Percentiles rank a stretch among this genome's conserved stretches.
Conservation (phyloP, 2,888 invertebrate genomes). For the Lepidonotus clava region DNA sequence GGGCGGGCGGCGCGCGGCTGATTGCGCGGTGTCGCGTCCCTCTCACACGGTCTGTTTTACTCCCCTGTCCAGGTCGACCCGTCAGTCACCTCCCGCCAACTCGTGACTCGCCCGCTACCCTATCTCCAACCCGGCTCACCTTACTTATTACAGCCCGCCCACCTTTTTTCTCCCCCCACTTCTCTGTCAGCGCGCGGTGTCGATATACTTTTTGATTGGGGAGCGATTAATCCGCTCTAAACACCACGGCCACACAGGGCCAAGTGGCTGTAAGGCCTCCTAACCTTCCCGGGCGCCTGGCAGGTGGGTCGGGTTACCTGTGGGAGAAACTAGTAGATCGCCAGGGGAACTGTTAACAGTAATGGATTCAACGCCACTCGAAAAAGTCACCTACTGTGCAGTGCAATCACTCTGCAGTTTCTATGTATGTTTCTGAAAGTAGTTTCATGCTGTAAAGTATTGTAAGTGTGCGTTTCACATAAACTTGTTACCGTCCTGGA, state of each 20-base stretch:
- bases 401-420: too few species aligned
- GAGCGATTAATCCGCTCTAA: conserved; percentile 14
- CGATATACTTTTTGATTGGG: conserved; percentile 10
- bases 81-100: neutral
- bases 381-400: too few species aligned
- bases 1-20: neutral
- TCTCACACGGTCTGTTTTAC: neutral
- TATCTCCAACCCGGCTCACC: conserved; percentile 2
- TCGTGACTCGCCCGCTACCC: neutral
- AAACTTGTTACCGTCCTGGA: too few species aligned
- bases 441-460: too few species aligned
- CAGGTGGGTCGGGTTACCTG: neutral
- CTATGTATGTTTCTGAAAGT: too few species aligned
- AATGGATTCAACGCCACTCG: too few species aligned
- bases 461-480: too few species aligned
- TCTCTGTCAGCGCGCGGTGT: neutral
- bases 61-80: neutral
- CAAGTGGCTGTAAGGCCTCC: neutral
- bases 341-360: neutral
- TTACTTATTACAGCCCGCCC: neutral
- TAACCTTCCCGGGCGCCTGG: neutral
- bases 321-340: neutral
- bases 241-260: neutral
- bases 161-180: neutral
- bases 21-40: neutral